phyloP scores from a whole-genome alignment of 2,888 invertebrate species.

The Euplexia lucipara region DNA sequence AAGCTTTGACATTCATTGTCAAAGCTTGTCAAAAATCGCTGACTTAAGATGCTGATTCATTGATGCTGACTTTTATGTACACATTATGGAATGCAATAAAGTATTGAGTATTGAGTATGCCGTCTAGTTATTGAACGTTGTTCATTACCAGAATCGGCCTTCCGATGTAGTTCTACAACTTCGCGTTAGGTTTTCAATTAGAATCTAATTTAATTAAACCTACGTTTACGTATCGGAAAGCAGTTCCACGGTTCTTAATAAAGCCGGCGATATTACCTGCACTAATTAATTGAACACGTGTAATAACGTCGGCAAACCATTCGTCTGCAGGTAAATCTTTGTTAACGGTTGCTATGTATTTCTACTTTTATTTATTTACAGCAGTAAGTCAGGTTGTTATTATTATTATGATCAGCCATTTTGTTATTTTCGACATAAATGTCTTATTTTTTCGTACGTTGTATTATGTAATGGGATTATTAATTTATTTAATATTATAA shows the following conservation, averaged over 20 bases:
- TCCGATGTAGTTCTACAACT: not conserved
- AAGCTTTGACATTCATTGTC: too few relatives aligned
- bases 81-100: too few relatives aligned
- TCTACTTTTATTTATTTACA: constrained; percentile 28
- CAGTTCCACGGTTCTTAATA: constrained; percentile 41
- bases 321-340: constrained; percentile 9
- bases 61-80: too few relatives aligned
- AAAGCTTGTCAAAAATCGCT: too few relatives aligned
- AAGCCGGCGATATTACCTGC: constrained; percentile 38
- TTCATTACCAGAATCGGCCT: too few relatives aligned
- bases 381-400: constrained; percentile 28
- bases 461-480: too few relatives aligned
- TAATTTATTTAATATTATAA: too few relatives aligned
- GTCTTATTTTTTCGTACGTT: too few relatives aligned
- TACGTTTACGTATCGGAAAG: constrained; percentile 44
- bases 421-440: too few relatives aligned
- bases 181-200: constrained; percentile 19
- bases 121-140: too few relatives aligned
- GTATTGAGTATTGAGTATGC: too few relatives aligned
- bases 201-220: constrained; percentile 45
- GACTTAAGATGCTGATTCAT: too few relatives aligned
- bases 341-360: constrained; percentile 36
- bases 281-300: constrained; percentile 58
- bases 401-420: not conserved
- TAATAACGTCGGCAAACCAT: constrained; percentile 28